Base-by-base conservation (phyloP, 1,140 invertebrate genomes). In the Acyrthosiphon pisum region DNA sequence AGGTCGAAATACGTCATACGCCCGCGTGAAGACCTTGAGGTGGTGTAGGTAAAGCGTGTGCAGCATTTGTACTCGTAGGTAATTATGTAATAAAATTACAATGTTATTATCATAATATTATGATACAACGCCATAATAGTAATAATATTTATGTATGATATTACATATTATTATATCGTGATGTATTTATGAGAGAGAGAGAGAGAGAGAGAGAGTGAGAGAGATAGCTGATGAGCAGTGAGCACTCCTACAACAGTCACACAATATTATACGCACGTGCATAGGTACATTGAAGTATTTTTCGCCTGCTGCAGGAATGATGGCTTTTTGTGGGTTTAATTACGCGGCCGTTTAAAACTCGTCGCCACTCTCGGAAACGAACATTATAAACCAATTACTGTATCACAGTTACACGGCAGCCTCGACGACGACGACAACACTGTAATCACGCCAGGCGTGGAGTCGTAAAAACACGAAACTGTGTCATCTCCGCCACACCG, bases 291-390 rank as follows among this genome's bases (percentile, higher is more conserved):
- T 76, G 60, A 76, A 76, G 30, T n/a, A 76, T 76, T 76, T n/a
- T 76, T 76, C 60, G n/a, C 60, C 30, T 30, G n/a, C 20, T n/a
- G 11, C 11, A 68, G 60, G 6, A 35, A 76, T 14, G 56, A 60
- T 35, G 60, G 60, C 60, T 76, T 76, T 68, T n/a, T 35, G 60
- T 76, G n/a, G 60, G n/a, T 76, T 76, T 76, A n/a, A 76, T 76
- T 76, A n/a, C 60, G 14, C 1, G 14, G n/a, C 30, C 60, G 60
- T 76, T 76, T 76, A 76, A n/a, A 76, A n/a, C 60, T 76, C 60
- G 6, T 76, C 60, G 30, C 14, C 30, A 76, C 60, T 76, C 60
- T 76, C 18, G 60, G 4, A 76, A 76, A 76, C 60, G 14, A n/a
- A 68, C 60, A 76, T 76, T 76, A 76, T 35, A 76, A 76, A 18